Evolutionary conservation across 1,140 invertebrate species (phyloP), one percentile per base, ranked within the genome.

Genomic region (Hylaeus volcanicus): DNA sequence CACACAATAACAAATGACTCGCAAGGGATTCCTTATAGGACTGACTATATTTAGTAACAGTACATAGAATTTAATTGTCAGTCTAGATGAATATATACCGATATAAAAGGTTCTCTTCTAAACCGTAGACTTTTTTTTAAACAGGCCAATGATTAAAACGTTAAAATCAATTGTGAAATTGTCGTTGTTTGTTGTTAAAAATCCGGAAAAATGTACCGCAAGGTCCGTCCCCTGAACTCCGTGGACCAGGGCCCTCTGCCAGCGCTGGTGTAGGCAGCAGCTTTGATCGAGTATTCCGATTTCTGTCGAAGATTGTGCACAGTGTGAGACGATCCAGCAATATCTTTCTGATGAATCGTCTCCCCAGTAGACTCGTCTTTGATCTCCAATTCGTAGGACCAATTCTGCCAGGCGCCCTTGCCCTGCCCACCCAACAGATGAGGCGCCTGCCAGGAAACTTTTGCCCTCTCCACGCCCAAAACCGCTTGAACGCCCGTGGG

Each of bases 351-450:
- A 84, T 86, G 93, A 39, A 94, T 92, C 8, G 91, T 93, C 60
- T 93, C 89, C 0, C 94, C 94, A 4, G 92, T 93, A 2, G 94
- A 89, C 78, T 94, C 94, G 81, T 96, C 95, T 80, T 95, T 95
- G 0, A 98, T 94, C 82, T 96, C 95, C 37, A 99, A 93, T 89
- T 97, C 96, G 91, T 98, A 99, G 0, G 94, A 95, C 97, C 97
- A 98, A 80, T 96, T 95, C 85, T 96, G 96, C 95, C 97, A 98
- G 0, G 97, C 96, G 1, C 96, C 96, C 65, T 95, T 96, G 1
- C 97, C 97, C 92, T 98, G 97, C 51, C 96, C 96, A 11, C 96
- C 96, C 14, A 98, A 90, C 1, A 96, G 90, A 88, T 96, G 94
- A 0, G 98, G 98, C 6, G 95, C 94, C 48, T 95, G 94, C 98